These are phyloP conservation scores for Sphaerophoria rueppellii DNA, from an alignment of 2,888 invertebrate species.

Conservation along the genomic window DNA sequence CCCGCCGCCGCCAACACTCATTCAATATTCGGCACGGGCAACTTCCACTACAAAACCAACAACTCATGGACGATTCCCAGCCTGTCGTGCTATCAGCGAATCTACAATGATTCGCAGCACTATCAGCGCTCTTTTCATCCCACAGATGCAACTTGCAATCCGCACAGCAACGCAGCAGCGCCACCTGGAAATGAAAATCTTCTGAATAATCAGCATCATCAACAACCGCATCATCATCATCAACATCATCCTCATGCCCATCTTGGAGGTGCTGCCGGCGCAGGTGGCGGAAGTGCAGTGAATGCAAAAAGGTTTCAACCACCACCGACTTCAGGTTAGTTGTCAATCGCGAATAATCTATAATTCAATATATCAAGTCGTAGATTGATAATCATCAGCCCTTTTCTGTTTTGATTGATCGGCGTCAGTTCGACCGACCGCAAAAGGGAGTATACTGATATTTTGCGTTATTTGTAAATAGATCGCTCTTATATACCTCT, in stretches of 20 bases:
- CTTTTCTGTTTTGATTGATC: slow-evolving; percentile 24
- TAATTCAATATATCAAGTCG: slow-evolving; percentile 1
- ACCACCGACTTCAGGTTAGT: slow-evolving; percentile 61
- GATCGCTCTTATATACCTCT: background rate
- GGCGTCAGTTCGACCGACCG: slow-evolving; percentile 19
- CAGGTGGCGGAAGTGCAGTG: slow-evolving; percentile 21
- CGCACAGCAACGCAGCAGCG: slow-evolving; percentile 67
- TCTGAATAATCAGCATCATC: slow-evolving; percentile 59
- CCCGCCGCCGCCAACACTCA: slow-evolving; percentile 78
- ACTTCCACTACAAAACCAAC: slow-evolving; percentile 81
- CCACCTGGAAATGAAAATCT: slow-evolving; percentile 63
- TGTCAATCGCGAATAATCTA: background rate
- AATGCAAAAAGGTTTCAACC: slow-evolving; percentile 60
- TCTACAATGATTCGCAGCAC: slow-evolving; percentile 78
- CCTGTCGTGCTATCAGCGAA: slow-evolving; percentile 79
- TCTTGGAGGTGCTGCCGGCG: slow-evolving; percentile 9
- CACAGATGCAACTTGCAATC: slow-evolving; percentile 59
- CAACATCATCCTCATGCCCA: slow-evolving; percentile 59
- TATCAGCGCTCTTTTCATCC: slow-evolving; percentile 80
- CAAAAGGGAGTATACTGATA: slow-evolving; percentile 12
- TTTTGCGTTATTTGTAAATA: slow-evolving; percentile 23
- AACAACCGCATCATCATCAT: slow-evolving; percentile 57
- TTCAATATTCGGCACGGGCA: slow-evolving; percentile 81
- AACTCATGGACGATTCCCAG: slow-evolving; percentile 81
- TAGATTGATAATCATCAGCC: slow-evolving; percentile 32